phyloP scores from a whole-genome alignment of 2,113 vertebrate species.

The Mellivora capensis region DNA sequence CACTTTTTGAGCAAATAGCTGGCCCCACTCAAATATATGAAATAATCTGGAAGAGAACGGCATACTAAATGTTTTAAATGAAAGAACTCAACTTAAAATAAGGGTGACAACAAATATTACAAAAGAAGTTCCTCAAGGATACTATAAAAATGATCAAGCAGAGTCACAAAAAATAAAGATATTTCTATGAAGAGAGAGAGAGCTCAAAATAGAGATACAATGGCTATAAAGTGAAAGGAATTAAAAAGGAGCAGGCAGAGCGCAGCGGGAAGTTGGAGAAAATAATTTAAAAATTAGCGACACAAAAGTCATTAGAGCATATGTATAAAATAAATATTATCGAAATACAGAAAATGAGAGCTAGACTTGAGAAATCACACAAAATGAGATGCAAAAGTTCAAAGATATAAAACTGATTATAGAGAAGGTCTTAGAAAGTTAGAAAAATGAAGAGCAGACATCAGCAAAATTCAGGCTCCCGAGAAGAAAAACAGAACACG shows the following conservation, averaged over 20 bases:
- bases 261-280: neutral
- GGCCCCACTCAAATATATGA: neutral
- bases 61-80: neutral
- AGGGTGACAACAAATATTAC: neutral
- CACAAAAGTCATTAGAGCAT: neutral
- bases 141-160: neutral
- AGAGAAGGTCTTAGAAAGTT: neutral
- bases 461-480: neutral
- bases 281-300: neutral
- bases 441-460: neutral
- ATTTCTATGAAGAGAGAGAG: neutral
- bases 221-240: neutral
- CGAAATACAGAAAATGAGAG: neutral
- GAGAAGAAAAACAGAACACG: neutral
- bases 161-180: neutral
- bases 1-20: neutral
- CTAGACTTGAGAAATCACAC: neutral
- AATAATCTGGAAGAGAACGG: neutral
- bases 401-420: neutral
- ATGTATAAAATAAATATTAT: neutral
- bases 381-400: neutral
- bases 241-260: neutral
- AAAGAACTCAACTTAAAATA: neutral
- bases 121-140: neutral
- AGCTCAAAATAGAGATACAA: neutral